Base-by-base conservation (phyloP, 2,888 invertebrate species). In the Euspilapteryx auroguttella region DNA sequence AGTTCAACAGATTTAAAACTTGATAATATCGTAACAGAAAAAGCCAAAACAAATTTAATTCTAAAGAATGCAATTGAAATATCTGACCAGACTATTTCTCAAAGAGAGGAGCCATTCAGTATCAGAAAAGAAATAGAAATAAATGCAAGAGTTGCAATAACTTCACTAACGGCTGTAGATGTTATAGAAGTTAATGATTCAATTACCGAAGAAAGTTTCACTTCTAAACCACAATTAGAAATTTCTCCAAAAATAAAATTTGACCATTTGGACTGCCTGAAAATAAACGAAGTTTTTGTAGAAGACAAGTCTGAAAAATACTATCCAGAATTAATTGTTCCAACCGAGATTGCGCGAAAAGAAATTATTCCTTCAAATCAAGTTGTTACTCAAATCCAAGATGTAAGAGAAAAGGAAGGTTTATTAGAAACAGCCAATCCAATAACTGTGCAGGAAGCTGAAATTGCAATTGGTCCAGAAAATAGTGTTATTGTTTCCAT, bases 221-320 rank as follows among this genome's bases (percentile, higher is more conserved):
- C 71, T 29, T 58, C 58, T 3, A 42, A 52, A 24, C 40, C 41
- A 11, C 68, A 65, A 44, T 79, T 79, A 14, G 56, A 68, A 33
- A 77, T 71, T 1, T 79, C 68, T 39, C 80, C 86, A 4, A 83
- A 80, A 50, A 49, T 83, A 7, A 81, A 82, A 35, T 73, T 87
- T 27, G 79, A 81, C 37, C n/a, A n/a, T n/a, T n/a, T n/a, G n/a
- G n/a, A n/a, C n/a, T n/a, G n/a, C n/a, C n/a, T n/a, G n/a, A n/a
- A n/a, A n/a, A 68, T 89, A 4, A 83, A 82, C 30, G 86, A 89
- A 71, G 79, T 84, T 14, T 73, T 82, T 40, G 63, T 84, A 2
- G 84, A 85, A 62, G 82, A 83, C 32, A 86, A 85, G 49, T 85
- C 87, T 6, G 85, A 84, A 9, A 88, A 88, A 62, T 87, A 87